phyloP scores from a whole-genome alignment of 1,140 invertebrate genomes.

The Sipha flava region DNA sequence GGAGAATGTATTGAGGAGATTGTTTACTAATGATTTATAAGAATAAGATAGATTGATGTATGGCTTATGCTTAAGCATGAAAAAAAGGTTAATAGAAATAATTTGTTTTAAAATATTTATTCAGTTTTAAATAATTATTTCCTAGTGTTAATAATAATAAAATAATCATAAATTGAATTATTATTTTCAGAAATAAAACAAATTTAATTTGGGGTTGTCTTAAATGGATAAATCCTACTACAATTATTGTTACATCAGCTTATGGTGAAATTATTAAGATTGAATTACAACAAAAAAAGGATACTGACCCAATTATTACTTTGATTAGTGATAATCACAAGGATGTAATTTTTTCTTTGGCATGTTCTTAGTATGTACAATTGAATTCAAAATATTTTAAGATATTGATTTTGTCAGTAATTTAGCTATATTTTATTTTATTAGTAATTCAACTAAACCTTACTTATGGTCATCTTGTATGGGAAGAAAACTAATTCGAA shows the following conservation, averaged over 20 bases:
- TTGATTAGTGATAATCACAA: slow-evolving; percentile 9
- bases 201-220: slow-evolving; percentile 24
- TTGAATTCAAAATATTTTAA: not conserved
- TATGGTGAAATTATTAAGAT: slow-evolving; percentile 28
- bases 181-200: slow-evolving; percentile 23
- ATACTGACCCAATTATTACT: not conserved
- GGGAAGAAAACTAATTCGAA: slow-evolving; percentile 48
- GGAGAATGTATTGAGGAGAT: too few species aligned
- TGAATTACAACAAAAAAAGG: not conserved
- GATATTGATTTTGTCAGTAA: not conserved
- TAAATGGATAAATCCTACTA: slow-evolving; percentile 20
- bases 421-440: not conserved
- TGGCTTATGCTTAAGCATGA: too few species aligned
- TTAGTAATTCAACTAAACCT: slow-evolving; percentile 35
- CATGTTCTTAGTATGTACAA: slow-evolving; percentile 9
- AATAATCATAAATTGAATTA: not conserved
- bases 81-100: too few species aligned
- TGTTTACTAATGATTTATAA: too few species aligned
- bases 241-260: slow-evolving; percentile 2
- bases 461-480: slow-evolving; percentile 54
- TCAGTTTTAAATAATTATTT: too few species aligned
- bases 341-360: slow-evolving; percentile 13
- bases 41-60: too few species aligned
- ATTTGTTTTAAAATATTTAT: too few species aligned
- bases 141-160: too few species aligned